These are phyloP conservation scores for Cyprinus carpio DNA, from an alignment of 2,113 vertebrate genomes.

Conservation along the genomic window DNA sequence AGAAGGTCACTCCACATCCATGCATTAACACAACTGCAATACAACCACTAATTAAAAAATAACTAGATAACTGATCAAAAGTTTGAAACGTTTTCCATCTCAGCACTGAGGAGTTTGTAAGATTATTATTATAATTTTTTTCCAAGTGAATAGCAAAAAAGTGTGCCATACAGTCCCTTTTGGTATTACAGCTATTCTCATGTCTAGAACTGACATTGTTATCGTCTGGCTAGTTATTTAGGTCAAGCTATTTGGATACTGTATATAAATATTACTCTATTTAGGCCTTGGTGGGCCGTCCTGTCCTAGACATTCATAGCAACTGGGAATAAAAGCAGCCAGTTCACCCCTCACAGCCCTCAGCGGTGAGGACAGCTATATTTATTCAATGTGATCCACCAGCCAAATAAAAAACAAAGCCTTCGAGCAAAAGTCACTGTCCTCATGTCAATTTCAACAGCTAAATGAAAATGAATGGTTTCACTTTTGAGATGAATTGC, in stretches of 20 bases:
- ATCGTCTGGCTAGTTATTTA: constrained; percentile 53
- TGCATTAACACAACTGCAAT: neutral
- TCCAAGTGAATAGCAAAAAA: neutral
- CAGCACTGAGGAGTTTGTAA: neutral
- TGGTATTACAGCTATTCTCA: constrained; percentile 17
- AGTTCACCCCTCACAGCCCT: constrained; percentile 49
- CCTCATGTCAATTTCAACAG: constrained; percentile 33
- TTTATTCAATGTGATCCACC: constrained; percentile 48
- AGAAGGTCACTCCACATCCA: neutral
- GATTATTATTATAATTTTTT: neutral
- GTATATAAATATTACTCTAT: constrained; percentile 60
- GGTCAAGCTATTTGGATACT: constrained; percentile 57
- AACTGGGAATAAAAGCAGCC: constrained; percentile 53
- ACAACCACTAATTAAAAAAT: neutral
- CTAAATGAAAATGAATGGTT: constrained; percentile 16
- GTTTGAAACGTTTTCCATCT: neutral
- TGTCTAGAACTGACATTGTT: constrained; percentile 46
- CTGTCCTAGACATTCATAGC: constrained; percentile 57
- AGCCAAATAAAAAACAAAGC: constrained; percentile 39
- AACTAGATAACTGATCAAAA: neutral
- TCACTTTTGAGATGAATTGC: constrained; percentile 1
- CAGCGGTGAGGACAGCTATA: constrained; percentile 53
- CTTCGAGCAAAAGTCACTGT: constrained; percentile 37
- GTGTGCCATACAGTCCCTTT: neutral
- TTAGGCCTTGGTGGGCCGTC: constrained; percentile 50